These are phyloP conservation scores for Mormoops blainvillei DNA, from an alignment of 2,113 vertebrate species.

Conservation along the genomic window DNA sequence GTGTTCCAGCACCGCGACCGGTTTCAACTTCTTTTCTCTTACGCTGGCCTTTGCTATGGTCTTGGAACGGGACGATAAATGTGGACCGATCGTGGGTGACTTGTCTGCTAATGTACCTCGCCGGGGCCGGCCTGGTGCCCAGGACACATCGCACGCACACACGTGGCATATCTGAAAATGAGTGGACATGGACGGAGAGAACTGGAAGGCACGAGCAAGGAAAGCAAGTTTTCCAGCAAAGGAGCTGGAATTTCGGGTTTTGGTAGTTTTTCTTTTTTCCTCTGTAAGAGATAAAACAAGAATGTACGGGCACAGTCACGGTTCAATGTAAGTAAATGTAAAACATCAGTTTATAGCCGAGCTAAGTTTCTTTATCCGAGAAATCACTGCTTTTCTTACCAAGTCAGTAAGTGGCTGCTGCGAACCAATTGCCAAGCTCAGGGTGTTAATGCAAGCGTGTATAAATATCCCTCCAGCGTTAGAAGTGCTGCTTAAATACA, in stretches of 20 bases:
- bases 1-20: accelerated
- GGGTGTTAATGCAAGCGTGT: accelerated
- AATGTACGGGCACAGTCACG: accelerated
- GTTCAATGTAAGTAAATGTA: background rate
- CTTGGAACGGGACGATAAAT: background rate
- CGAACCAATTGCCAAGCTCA: accelerated
- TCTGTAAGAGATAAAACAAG: background rate
- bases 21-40: accelerated
- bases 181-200: accelerated
- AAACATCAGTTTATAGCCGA: background rate
- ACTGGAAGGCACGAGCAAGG: background rate
- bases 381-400: background rate
- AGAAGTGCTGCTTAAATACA: accelerated
- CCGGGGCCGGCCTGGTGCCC: accelerated
- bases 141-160: accelerated
- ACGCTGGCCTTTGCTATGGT: accelerated
- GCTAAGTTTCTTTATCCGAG: background rate
- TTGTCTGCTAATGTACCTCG: accelerated
- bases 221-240: accelerated
- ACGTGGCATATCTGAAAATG: accelerated
- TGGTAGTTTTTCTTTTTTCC: background rate
- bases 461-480: accelerated
- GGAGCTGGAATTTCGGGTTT: no score
- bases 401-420: accelerated
- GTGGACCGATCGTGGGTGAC: accelerated